Percentiles rank a stretch among this genome's conserved stretches.
Conservation (phyloP, 2,888 invertebrate species). For the Scaptomyza cyrtandrae region DNA sequence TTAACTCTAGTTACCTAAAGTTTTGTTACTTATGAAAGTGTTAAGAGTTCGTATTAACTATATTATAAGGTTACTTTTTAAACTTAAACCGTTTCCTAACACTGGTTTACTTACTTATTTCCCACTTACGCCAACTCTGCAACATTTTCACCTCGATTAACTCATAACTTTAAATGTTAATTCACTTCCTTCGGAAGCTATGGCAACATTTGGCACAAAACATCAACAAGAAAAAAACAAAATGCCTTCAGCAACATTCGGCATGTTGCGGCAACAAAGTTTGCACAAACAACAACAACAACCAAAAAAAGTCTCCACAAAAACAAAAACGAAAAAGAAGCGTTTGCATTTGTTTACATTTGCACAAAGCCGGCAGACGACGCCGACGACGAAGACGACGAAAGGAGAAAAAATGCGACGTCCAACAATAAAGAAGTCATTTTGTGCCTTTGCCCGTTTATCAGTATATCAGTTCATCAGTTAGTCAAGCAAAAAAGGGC, state of each 20-base stretch:
- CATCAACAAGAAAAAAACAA: too few relatives aligned
- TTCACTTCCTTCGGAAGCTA: background rate
- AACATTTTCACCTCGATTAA: background rate
- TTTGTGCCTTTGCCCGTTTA: constrained; percentile 25
- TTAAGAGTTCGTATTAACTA: too few relatives aligned
- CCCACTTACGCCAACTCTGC: too few relatives aligned
- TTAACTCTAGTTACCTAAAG: too few relatives aligned
- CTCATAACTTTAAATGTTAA: background rate
- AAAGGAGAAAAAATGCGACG: too few relatives aligned
- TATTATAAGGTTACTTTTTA: too few relatives aligned
- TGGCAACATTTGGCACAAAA: constrained; percentile 18
- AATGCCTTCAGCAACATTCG: constrained; percentile 40
- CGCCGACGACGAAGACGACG: too few relatives aligned
- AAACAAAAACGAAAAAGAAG: constrained; percentile 28
- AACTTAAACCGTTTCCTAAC: too few relatives aligned
- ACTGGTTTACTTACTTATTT: too few relatives aligned
- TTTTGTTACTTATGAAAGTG: too few relatives aligned
- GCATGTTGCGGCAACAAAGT: constrained; percentile 64
- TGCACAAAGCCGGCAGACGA: constrained; percentile 65
- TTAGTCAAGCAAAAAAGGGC: constrained; percentile 26
- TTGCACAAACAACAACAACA: constrained; percentile 11
- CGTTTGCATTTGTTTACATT: constrained; percentile 74
- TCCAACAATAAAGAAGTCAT: constrained; percentile 26
- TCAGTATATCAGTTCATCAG: constrained; percentile 8
- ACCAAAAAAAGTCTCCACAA: constrained; percentile 41